A percentile compares a stretch with the other conserved stretches of the same genome.
These are phyloP conservation scores for Lithosia quadra DNA, from an alignment of 2,888 invertebrate genomes.

Conservation along the genomic window DNA sequence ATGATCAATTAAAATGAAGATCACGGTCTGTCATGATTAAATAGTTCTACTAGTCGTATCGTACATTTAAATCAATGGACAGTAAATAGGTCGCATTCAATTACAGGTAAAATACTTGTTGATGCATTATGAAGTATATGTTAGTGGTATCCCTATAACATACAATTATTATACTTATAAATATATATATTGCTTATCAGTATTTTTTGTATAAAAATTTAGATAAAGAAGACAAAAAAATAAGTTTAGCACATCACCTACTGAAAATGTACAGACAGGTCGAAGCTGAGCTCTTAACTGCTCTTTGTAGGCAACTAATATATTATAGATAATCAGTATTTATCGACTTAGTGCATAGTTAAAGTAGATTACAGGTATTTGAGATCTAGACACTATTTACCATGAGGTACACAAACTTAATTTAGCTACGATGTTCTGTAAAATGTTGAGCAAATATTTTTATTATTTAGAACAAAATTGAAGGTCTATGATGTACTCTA, in stretches of 20 bases:
- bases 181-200: too few species aligned
- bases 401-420: background rate
- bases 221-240: too few species aligned
- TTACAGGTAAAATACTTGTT: background rate
- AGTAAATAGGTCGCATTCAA: background rate
- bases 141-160: too few species aligned
- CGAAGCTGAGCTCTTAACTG: too few species aligned
- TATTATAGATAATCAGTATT: too few species aligned
- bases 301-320: too few species aligned
- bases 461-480: too few species aligned
- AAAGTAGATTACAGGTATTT: background rate
- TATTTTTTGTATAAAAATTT: too few species aligned
- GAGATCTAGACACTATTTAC: background rate
- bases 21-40: conserved; percentile 27
- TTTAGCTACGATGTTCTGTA: background rate
- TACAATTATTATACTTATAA: too few species aligned
- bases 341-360: background rate
- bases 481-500: background rate
- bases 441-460: background rate
- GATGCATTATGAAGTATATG: too few species aligned
- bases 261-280: too few species aligned
- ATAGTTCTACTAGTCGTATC: conserved; percentile 27
- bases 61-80: conserved; percentile 19
- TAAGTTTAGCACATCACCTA: too few species aligned
- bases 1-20: conserved; percentile 46